Percentiles rank a stretch among this genome's conserved stretches.
phyloP scores from a whole-genome alignment of 2,797 vertebrate genomes.

The Pseudochaenichthys georgianus region DNA sequence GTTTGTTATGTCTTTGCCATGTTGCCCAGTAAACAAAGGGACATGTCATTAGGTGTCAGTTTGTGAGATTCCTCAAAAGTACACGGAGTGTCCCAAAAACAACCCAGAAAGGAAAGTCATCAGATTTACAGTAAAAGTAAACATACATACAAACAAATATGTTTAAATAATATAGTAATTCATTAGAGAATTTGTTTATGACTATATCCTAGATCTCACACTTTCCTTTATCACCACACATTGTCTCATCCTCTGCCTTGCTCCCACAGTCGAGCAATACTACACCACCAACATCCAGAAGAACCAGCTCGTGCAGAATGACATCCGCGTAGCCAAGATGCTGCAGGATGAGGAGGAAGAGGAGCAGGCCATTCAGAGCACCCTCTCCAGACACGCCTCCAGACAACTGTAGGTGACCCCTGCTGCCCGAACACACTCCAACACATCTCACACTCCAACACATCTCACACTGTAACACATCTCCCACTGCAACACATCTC shows the following conservation, averaged over 20 bases:
- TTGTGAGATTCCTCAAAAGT: constrained; percentile 22
- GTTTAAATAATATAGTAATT: not conserved
- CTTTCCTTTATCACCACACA: not conserved
- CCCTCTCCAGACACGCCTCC: constrained; percentile 68
- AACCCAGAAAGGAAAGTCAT: not conserved
- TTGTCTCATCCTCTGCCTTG: not conserved
- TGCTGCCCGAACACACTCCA: not conserved
- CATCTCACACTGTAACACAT: too few relatives aligned
- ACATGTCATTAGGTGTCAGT: constrained; percentile 14
- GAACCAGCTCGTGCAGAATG: constrained; percentile 85
- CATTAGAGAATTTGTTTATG: not conserved
- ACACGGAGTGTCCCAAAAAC: not conserved
- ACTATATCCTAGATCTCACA: not conserved
- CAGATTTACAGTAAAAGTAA: constrained; percentile 6
- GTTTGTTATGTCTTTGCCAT: not conserved
- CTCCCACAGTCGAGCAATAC: constrained; percentile 81
- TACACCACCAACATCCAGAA: constrained; percentile 87
- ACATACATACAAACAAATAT: too few relatives aligned
- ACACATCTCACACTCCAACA: not conserved
- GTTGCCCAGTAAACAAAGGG: constrained; percentile 8
- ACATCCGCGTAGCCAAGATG: constrained; percentile 82
- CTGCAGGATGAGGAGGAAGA: constrained; percentile 85
- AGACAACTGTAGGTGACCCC: constrained; percentile 70
- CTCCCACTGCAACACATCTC: too few relatives aligned
- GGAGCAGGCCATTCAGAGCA: constrained; percentile 58